These are phyloP conservation scores for Sebastes hubbsi DNA, from an alignment of 2,797 vertebrate species.

Conservation along the genomic window DNA sequence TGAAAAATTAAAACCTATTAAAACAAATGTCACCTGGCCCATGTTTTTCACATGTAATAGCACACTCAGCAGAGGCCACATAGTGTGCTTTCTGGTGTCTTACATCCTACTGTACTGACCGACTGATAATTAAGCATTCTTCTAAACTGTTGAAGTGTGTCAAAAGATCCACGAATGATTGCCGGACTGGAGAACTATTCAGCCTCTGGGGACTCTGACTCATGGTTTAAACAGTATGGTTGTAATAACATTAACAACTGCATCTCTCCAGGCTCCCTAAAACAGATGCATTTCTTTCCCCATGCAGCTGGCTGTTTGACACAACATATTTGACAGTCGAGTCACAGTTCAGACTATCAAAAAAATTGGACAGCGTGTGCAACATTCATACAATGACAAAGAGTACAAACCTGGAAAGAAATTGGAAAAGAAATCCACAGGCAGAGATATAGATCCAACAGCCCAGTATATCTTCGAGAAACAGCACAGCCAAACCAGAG, in stretches of 20 bases:
- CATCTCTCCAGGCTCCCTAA: constrained; percentile 3
- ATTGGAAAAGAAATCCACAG: constrained; percentile 36
- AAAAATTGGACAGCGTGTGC: not conserved
- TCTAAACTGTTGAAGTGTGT: not conserved
- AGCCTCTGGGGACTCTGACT: constrained; percentile 18
- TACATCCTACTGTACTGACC: not conserved
- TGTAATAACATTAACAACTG: constrained; percentile 17
- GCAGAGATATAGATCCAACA: constrained; percentile 23
- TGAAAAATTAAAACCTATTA: not conserved
- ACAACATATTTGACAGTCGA: constrained; percentile 13
- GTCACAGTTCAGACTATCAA: not conserved
- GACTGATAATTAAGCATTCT: not conserved
- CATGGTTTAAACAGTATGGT: constrained; percentile 16
- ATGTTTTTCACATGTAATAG: not conserved
- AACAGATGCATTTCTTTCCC: constrained; percentile 5
- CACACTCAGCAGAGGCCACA: not conserved
- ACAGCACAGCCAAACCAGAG: constrained; percentile 11
- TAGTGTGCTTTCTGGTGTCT: not conserved
- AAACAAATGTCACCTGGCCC: not conserved
- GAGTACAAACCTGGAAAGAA: constrained; percentile 55
- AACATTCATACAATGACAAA: constrained; percentile 22
- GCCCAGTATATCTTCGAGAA: constrained; percentile 11
- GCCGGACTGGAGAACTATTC: not conserved
- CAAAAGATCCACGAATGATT: not conserved
- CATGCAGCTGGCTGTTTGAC: constrained; percentile 6